phyloP scores from a whole-genome alignment of 2,888 invertebrate genomes.

The Nematopogon swammerdamellus region DNA sequence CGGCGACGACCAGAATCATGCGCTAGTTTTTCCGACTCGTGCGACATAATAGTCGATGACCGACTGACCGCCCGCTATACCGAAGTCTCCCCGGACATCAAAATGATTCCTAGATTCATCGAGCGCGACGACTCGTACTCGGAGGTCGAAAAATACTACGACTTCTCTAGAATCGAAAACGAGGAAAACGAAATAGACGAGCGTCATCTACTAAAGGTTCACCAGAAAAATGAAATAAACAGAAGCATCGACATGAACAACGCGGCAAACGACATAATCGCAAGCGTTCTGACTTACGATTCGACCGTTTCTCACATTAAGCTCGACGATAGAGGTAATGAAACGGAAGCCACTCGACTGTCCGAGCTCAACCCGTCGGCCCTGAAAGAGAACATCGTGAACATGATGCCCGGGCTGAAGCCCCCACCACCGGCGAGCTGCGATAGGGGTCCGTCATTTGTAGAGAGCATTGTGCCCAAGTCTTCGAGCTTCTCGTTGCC shows the following conservation, averaged over 20 bases:
- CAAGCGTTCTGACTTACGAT: conserved; percentile 14
- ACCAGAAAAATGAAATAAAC: conserved; percentile 48
- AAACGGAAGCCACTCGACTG: conserved; percentile 34
- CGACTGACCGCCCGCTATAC: conserved; percentile 38
- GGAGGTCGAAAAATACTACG: conserved; percentile 40
- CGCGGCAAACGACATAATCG: conserved; percentile 18
- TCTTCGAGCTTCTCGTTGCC: conserved; percentile 36
- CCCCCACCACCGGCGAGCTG: neutral
- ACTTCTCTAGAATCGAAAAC: conserved; percentile 33
- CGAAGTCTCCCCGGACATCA: conserved; percentile 34
- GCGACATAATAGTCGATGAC: conserved; percentile 34
- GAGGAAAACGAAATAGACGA: conserved; percentile 44
- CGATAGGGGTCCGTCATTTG: too few species aligned
- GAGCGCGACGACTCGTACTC: conserved; percentile 46
- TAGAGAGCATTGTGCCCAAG: conserved; percentile 33
- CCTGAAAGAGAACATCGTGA: conserved; percentile 40
- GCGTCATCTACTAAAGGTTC: conserved; percentile 39
- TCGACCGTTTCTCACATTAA: conserved; percentile 13
- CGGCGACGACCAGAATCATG: conserved; percentile 45
- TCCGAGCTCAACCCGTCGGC: conserved; percentile 29
- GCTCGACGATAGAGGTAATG: conserved; percentile 30
- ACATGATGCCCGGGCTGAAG: conserved; percentile 31
- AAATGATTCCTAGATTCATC: conserved; percentile 42
- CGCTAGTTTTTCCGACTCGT: conserved; percentile 47
- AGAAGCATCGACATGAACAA: conserved; percentile 32